Percentiles rank a stretch among this genome's conserved stretches.
Evolutionary conservation across 2,797 vertebrate species (phyloP).

Genomic region (Synaphobranchus kaupii): DNA sequence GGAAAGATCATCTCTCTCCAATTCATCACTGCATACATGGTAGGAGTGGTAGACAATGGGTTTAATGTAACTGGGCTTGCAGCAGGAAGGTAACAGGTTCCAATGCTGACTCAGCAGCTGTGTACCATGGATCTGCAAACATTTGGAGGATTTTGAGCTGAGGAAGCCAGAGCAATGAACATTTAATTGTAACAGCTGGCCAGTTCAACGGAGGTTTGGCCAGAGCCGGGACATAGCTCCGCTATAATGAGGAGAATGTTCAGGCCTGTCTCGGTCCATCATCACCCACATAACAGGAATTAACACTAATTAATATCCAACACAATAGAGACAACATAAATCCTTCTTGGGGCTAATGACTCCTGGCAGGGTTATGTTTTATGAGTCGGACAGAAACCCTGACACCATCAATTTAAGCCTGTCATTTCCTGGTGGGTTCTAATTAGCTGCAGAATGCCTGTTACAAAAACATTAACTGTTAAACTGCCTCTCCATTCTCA

Average conservation of each 20-base stretch:
- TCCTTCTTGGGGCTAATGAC: background rate
- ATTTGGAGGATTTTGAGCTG: background rate
- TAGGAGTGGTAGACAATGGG: background rate
- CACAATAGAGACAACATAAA: background rate
- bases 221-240: background rate
- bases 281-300: background rate
- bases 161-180: background rate
- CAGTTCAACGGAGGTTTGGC: background rate
- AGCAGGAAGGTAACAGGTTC: background rate
- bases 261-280: background rate
- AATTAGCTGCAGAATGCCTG: background rate
- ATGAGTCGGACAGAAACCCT: background rate
- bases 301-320: background rate
- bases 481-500: background rate
- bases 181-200: background rate
- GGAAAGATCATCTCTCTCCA: background rate
- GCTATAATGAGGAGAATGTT: background rate
- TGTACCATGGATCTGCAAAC: background rate
- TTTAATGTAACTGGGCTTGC: background rate
- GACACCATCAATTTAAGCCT: constrained; percentile 9
- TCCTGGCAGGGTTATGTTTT: background rate
- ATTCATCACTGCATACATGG: background rate
- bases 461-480: background rate
- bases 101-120: background rate
- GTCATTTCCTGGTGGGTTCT: background rate